Evolutionary conservation across 2,888 invertebrate genomes (phyloP), one percentile per base, ranked within the genome.

Genomic region (Andrena bucephala): DNA sequence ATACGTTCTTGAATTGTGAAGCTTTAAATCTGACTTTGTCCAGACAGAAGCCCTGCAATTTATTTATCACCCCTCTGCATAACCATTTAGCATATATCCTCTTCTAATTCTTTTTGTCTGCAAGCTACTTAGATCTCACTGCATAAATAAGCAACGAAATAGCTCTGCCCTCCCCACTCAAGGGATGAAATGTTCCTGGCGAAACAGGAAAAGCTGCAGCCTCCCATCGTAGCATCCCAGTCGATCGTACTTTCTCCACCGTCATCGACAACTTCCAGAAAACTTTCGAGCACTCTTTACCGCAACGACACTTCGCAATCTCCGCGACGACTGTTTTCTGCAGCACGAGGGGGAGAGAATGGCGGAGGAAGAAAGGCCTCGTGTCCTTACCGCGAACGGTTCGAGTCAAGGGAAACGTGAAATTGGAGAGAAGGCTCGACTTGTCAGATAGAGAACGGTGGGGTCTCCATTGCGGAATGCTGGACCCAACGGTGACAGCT

Each of bases 401-500:
- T 66, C 72, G 72, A 81, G 76, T 81, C 72, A 83, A 83, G 69
- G 57, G 76, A 76, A 65, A 81, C 83, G 83, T 83, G 81, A 83
- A 83, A 83, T 83, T 83, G 83, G 72, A 72, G 72, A 72, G 75
- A 79, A 76, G 78, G 79, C 79, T 66, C 68, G 73, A 70, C 68
- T 79, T 76, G 83, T 65, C 75, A 54, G 83, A 82, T 42, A 57
- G 66, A 52, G 63, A 57, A 57, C 24, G 24, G 57, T 1, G 57
- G 27, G 52, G 16, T 52, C 59, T 65, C 57, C 33, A 36, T 76
- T 66, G 69, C 66, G 65, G 67, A 80, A 77, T 78, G 72, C 81
- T 24, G 74, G 80, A 57, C 72, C 42, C 72, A 59, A 36, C 50
- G 78, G 85, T 81, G 85, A 83, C 83, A 85, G 85, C 83, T 85